Evolutionary conservation across 2,888 invertebrate genomes (phyloP).

Genomic region (Limnephilus marmoratus): DNA sequence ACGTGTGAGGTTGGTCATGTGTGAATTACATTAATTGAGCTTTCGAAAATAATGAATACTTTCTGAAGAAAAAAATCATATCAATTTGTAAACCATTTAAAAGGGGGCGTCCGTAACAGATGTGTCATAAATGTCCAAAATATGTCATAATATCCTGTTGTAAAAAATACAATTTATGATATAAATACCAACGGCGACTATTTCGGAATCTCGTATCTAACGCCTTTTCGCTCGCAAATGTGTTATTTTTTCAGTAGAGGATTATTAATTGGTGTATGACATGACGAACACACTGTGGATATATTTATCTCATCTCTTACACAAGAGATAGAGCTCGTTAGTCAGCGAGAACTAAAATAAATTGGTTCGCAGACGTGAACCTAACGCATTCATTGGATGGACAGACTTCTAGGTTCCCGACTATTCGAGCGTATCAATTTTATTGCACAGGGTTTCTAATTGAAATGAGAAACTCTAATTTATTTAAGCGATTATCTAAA

Average conservation of each 20-base stretch:
- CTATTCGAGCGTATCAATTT: not conserved
- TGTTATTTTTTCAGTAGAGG: not conserved
- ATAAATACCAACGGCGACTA: not conserved
- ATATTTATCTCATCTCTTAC: constrained; percentile 28
- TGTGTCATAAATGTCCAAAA: not conserved
- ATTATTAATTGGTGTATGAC: constrained; percentile 6
- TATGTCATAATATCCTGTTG: not conserved
- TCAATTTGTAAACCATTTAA: not conserved
- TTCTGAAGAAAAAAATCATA: not conserved
- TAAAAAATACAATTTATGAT: not conserved
- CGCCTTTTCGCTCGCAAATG: not conserved
- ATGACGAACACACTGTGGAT: constrained; percentile 16
- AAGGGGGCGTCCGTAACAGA: not conserved
- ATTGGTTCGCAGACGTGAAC: not conserved
- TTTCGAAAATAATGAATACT: not conserved
- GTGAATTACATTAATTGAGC: not conserved
- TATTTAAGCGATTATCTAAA: not conserved
- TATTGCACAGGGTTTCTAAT: not conserved
- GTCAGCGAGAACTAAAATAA: constrained; percentile 21
- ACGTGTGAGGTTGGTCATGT: not conserved
- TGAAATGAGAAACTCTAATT: not conserved
- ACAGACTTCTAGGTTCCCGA: not conserved
- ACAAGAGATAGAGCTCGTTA: constrained; percentile 26
- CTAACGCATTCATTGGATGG: not conserved
- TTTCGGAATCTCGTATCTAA: not conserved